Evolutionary conservation across 2,113 vertebrate species (phyloP).

Genomic region (Hymenochirus boettgeri): DNA sequence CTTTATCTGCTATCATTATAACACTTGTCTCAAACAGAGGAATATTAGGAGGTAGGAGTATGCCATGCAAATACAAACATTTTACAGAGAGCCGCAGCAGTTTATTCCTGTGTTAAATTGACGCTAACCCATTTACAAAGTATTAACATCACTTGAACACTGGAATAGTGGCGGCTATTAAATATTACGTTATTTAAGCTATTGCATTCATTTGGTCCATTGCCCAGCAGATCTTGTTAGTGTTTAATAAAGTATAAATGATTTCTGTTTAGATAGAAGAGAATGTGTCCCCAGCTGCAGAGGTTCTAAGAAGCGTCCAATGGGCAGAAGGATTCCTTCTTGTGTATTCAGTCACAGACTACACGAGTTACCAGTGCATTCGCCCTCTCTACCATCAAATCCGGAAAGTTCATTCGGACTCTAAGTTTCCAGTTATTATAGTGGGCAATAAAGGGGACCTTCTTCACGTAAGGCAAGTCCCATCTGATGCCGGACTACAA

Average conservation of each 20-base stretch:
- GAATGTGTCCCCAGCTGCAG: conserved; percentile 49
- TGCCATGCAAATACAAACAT: too few relatives aligned
- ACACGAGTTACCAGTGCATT: conserved; percentile 64
- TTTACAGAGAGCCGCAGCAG: too few relatives aligned
- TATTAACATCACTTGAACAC: too few relatives aligned
- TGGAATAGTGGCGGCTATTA: too few relatives aligned
- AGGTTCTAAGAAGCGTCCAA: conserved; percentile 60
- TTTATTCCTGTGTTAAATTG: too few relatives aligned
- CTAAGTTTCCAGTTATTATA: conserved; percentile 63
- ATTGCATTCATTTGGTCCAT: too few relatives aligned
- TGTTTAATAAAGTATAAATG: neutral
- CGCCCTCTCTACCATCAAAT: conserved; percentile 66
- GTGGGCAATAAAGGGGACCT: conserved; percentile 77
- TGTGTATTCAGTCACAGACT: conserved; percentile 75
- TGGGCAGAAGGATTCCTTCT: conserved; percentile 77
- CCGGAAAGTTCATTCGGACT: conserved; percentile 62
- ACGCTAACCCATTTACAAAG: too few relatives aligned
- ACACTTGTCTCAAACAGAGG: too few relatives aligned
- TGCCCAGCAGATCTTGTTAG: too few relatives aligned
- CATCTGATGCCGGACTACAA: conserved; percentile 60
- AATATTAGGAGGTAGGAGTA: too few relatives aligned
- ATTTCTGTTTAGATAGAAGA: conserved; percentile 55
- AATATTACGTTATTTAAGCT: too few relatives aligned
- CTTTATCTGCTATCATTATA: too few relatives aligned
- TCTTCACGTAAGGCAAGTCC: conserved; percentile 66